phyloP scores from a whole-genome alignment of 2,113 vertebrate species.

The Dinomys branickii region DNA sequence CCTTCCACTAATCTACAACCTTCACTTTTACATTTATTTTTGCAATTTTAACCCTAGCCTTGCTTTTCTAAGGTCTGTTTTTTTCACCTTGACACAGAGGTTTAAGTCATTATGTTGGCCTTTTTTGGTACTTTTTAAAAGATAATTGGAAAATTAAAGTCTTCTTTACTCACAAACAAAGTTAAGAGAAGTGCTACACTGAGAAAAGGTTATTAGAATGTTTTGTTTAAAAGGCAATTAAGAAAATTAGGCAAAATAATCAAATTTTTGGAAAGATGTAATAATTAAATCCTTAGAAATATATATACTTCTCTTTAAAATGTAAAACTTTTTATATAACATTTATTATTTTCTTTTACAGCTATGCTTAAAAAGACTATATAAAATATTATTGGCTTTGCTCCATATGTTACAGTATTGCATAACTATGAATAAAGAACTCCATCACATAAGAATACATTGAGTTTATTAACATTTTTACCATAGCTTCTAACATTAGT shows the following conservation, averaged over 20 bases:
- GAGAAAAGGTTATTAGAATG: background rate
- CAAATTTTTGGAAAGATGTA: background rate
- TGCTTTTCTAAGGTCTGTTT: background rate
- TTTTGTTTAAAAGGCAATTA: background rate
- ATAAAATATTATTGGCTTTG: background rate
- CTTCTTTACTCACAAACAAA: conserved; percentile 20
- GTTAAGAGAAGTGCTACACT: background rate
- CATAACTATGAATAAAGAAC: background rate
- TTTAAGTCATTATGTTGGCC: background rate
- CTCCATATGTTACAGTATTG: background rate
- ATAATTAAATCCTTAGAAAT: background rate
- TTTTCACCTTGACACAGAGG: background rate
- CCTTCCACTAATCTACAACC: background rate
- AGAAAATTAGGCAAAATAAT: background rate
- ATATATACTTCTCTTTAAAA: background rate
- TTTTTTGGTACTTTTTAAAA: background rate
- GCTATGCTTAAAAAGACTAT: background rate
- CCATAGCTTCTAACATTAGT: background rate
- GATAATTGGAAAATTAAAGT: background rate
- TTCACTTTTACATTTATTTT: background rate
- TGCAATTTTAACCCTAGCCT: background rate
- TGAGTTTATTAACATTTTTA: conserved; percentile 27
- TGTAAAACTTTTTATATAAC: background rate
- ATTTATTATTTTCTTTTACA: background rate
- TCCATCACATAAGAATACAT: background rate